These are phyloP conservation scores for Dynastes hyllus DNA, from an alignment of 2,888 invertebrate genomes.

Conservation along the genomic window DNA sequence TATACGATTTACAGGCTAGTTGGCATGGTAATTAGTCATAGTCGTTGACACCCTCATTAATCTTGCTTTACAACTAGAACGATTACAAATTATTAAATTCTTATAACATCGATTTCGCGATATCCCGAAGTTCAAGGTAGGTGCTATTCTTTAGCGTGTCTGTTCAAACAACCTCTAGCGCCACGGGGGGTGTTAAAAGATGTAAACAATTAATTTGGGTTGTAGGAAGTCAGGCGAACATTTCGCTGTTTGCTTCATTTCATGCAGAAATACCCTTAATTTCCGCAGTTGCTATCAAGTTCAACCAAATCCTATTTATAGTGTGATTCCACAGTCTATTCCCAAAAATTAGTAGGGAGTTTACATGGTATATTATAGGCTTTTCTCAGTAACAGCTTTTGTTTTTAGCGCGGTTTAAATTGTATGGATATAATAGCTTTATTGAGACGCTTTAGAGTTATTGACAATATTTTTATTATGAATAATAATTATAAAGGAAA, in stretches of 20 bases:
- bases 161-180: background rate
- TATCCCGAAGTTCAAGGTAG: background rate
- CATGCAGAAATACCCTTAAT: background rate
- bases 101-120: background rate
- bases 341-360: too few species aligned
- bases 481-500: too few species aligned
- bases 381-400: too few species aligned
- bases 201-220: background rate
- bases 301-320: background rate
- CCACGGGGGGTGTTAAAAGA: background rate
- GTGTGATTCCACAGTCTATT: too few species aligned
- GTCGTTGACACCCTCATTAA: slow-evolving; percentile 17
- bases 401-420: too few species aligned
- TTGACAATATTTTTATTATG: too few species aligned
- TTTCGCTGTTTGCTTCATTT: background rate
- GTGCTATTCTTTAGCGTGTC: background rate
- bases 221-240: background rate
- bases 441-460: too few species aligned
- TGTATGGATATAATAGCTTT: too few species aligned
- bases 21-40: slow-evolving; percentile 11
- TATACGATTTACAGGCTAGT: slow-evolving; percentile 6
- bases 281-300: background rate
- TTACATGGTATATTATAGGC: too few species aligned
- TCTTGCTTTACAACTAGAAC: slow-evolving; percentile 11
- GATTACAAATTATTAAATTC: slow-evolving; percentile 19